These are phyloP conservation scores for Mya arenaria DNA, from an alignment of 1,140 invertebrate species.

Conservation along the genomic window DNA sequence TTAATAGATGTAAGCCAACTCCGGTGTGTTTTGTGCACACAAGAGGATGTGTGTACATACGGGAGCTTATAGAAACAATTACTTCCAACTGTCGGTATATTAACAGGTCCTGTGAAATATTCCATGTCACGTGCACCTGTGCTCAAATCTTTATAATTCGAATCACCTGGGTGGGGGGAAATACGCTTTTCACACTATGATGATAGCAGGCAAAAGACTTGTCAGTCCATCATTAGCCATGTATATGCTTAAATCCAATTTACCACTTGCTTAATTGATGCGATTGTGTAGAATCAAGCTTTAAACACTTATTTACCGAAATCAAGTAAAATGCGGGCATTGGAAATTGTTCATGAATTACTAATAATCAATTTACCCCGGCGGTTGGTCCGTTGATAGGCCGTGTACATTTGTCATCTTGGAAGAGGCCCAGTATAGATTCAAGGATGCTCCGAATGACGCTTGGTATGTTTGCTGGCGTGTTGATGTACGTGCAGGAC, in stretches of 20 bases:
- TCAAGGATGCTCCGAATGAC: neutral
- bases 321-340: neutral
- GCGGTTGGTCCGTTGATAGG: constrained; percentile 20
- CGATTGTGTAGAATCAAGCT: neutral
- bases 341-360: no score
- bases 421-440: constrained; percentile 2
- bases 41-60: no score
- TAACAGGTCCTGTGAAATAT: no score
- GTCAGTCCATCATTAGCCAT: neutral
- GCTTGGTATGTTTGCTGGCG: neutral
- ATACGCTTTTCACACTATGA: no score
- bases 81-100: no score
- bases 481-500: constrained; percentile 19
- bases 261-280: neutral
- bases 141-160: no score
- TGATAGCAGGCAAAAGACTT: neutral
- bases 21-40: no score
- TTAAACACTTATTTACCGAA: neutral
- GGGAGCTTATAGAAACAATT: no score
- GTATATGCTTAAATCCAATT: neutral
- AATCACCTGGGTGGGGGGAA: no score
- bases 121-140: no score
- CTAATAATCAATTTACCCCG: no score
- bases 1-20: no score
- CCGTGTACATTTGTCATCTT: constrained; percentile 9